Conservation (phyloP, 2,888 invertebrate genomes). For the Drosophila birchii region DNA sequence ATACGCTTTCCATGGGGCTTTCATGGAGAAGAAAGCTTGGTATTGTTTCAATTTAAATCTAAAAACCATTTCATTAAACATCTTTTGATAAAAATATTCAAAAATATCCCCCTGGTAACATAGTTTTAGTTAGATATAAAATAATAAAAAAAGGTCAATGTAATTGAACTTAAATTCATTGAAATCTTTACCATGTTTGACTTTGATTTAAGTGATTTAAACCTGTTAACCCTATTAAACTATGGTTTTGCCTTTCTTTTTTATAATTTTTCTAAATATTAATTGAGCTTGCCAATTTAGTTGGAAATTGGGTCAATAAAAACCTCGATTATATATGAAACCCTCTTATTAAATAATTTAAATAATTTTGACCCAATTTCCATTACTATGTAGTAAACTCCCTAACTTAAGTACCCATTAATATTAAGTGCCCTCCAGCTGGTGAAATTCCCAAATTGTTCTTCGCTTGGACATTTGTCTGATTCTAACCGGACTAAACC, state of each 20-base stretch:
- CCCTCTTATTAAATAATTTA: not conserved
- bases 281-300: not conserved
- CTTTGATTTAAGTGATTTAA: conserved; percentile 25
- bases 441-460: conserved; percentile 33
- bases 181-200: conserved; percentile 7
- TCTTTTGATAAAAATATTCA: not conserved
- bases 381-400: not conserved
- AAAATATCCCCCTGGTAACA: conserved; percentile 2
- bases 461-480: not conserved
- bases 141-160: conserved; percentile 9
- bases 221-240: conserved; percentile 22
- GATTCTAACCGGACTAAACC: conserved; percentile 17
- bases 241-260: not conserved
- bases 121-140: not conserved
- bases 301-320: not conserved
- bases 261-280: not conserved
- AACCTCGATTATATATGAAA: too few species aligned
- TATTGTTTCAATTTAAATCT: not conserved
- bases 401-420: not conserved
- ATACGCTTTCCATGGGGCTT: conserved; percentile 2
- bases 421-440: not conserved
- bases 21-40: not conserved
- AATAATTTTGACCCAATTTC: not conserved
- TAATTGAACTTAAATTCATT: conserved; percentile 16
- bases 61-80: not conserved